Base-by-base conservation (phyloP, 2,113 vertebrate genomes). In the Danionella cerebrum region DNA sequence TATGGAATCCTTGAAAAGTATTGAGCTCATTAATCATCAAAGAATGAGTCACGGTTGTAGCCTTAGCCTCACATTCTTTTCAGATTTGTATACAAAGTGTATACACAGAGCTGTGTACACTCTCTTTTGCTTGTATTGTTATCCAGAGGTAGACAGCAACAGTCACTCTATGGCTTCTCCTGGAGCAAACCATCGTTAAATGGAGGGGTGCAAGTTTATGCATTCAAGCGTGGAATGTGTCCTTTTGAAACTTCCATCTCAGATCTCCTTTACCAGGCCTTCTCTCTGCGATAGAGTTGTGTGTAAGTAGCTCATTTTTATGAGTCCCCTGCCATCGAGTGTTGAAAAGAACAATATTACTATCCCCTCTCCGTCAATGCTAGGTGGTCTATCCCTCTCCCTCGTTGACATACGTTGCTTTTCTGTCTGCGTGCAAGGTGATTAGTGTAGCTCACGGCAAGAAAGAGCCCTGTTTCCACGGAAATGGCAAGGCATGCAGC, bases 131-230 rank as follows among this genome's bases (percentile, higher is more conserved):
- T 81, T 77, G 74, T 82, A 79, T 83, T 78, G 54, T 10, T 47
- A 78, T 73, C 74, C 16, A 79, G 78, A 71, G 79, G 80, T 67
- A 80, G 79, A 73, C 79, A 67, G 83, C 82, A 84, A 78, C 81
- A 81, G 79, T 83, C 83, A 85, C 79, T 81, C 78, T 82, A 78
- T 76, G 67, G 80, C 82, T 83, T 84, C 80, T 75, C 80, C 69
- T 76, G 75, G 84, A 67, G 65, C 45, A 70, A 79, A 83, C 85
- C 80, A 84, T 78, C 57, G 44, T 66, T 14, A 22, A 59, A 41
- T 70, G 69, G 76, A 76, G 68, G 67, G 33, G 29, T 39, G 9
- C 36, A 12, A 27, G 16, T 57, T 18, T 39, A 18, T 67, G 31
- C 48, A 53, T 42, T 16, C 42, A 19, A 64, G 44, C 73, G 16